These are phyloP conservation scores for Coelopa frigida DNA, from an alignment of 1,140 invertebrate genomes.

Conservation along the genomic window DNA sequence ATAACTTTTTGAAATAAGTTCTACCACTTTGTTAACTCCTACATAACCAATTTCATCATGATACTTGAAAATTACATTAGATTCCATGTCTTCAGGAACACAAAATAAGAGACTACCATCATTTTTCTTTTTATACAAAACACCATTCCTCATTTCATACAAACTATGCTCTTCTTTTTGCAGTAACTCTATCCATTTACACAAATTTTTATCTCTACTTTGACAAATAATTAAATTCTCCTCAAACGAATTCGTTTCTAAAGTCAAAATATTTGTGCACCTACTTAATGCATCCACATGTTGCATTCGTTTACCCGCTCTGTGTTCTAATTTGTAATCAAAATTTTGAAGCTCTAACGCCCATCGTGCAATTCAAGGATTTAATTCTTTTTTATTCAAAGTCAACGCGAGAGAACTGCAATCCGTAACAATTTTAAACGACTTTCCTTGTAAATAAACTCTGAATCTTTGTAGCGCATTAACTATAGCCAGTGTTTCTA, in stretches of 20 bases:
- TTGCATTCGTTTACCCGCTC: conserved; percentile 31
- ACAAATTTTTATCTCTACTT: no score
- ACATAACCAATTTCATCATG: conserved; percentile 29
- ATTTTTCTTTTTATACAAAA: conserved; percentile 8
- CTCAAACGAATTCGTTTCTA: conserved; percentile 9
- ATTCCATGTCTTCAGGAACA: conserved; percentile 23
- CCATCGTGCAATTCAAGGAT: conserved; percentile 33
- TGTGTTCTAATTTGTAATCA: conserved; percentile 9
- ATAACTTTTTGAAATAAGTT: conserved; percentile 20
- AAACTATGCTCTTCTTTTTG: no score
- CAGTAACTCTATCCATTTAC: no score
- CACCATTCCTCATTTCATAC: conserved; percentile 12
- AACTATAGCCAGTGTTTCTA: conserved; percentile 48
- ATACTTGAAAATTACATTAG: conserved; percentile 15
- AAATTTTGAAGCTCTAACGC: conserved; percentile 20
- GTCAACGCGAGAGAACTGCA: conserved; percentile 40
- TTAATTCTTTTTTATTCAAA: conserved; percentile 39
- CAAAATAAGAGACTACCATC: conserved; percentile 19
- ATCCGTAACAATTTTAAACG: conserved; percentile 46
- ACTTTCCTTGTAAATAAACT: conserved; percentile 46
- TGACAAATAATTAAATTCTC: no score
- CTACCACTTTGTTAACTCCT: conserved; percentile 23
- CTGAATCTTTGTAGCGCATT: conserved; percentile 47
- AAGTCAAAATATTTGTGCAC: conserved; percentile 3
- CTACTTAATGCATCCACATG: conserved; percentile 25